Percentiles rank a stretch among this genome's conserved stretches.
phyloP scores from a whole-genome alignment of 2,113 vertebrate genomes.

The Chloroceryle aenea region DNA sequence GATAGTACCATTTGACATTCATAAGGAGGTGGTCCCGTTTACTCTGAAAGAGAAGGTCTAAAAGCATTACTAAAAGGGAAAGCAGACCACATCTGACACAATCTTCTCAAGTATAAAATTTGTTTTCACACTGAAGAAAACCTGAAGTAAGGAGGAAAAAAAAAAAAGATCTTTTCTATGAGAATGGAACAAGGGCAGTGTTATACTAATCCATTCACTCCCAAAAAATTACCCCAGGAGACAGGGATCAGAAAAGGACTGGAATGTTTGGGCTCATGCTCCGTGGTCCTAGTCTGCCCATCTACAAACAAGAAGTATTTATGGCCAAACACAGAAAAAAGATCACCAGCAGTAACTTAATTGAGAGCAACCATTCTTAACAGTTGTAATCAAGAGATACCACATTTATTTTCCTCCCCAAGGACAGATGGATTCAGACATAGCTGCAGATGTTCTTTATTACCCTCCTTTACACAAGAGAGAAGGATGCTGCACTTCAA shows the following conservation, averaged over 20 bases:
- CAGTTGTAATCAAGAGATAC: background rate
- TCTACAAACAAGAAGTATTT: background rate
- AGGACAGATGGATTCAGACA: conserved; percentile 10
- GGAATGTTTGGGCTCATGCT: background rate
- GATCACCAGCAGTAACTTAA: background rate
- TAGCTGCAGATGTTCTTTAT: background rate
- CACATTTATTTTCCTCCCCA: background rate
- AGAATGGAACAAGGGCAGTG: background rate
- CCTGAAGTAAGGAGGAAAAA: background rate
- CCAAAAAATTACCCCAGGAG: background rate
- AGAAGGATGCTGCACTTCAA: background rate
- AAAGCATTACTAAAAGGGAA: conserved; percentile 52
- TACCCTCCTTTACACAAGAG: background rate
- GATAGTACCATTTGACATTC: conserved; percentile 99
- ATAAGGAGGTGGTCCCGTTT: conserved; percentile 99
- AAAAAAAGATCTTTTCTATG: background rate
- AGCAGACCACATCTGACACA: background rate
- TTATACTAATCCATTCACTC: background rate
- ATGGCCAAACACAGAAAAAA: background rate
- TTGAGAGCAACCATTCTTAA: background rate
- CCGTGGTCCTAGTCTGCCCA: background rate
- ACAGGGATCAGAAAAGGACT: background rate
- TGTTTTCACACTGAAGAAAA: background rate
- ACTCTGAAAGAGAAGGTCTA: conserved; percentile 86
- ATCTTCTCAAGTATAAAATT: background rate